A percentile compares a stretch with the other conserved stretches of the same genome.
Conservation (phyloP, 2,113 vertebrate species). For the Hippocampus mohnikei region DNA sequence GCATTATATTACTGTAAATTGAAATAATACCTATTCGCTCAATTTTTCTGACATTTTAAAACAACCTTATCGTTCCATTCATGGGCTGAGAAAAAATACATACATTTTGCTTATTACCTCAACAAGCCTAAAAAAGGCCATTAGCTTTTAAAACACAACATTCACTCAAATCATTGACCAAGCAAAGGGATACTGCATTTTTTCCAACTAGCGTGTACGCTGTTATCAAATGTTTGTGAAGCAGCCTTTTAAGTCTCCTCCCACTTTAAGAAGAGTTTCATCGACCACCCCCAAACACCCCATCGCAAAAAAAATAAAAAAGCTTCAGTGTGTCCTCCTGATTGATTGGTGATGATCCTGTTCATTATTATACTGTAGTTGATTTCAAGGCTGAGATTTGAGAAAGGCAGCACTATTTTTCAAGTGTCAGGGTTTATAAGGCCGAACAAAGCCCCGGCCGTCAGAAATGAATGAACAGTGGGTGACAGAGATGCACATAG, state of each 20-base stretch:
- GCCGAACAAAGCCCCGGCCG: slow-evolving; percentile 38
- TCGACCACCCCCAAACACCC: slow-evolving; percentile 46
- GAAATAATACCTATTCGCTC: not conserved
- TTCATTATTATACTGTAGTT: slow-evolving; percentile 69
- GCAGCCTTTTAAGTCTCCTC: slow-evolving; percentile 40
- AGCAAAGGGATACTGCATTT: not conserved
- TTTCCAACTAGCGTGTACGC: not conserved
- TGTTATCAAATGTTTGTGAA: not conserved
- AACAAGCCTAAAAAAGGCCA: not conserved
- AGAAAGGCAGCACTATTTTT: slow-evolving; percentile 29
- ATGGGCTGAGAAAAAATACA: not conserved
- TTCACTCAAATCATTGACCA: not conserved
- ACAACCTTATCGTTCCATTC: not conserved
- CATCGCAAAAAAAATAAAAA: not conserved
- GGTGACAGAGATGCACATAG: slow-evolving; percentile 42
- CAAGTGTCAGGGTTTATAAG: slow-evolving; percentile 54
- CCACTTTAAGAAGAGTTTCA: slow-evolving; percentile 25
- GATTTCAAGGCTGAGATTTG: slow-evolving; percentile 54
- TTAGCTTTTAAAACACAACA: not conserved
- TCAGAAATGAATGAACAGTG: slow-evolving; percentile 42
- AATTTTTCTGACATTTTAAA: not conserved
- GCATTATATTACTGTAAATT: not conserved
- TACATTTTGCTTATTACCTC: not conserved
- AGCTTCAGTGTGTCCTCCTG: slow-evolving; percentile 34
- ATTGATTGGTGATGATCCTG: slow-evolving; percentile 61